Evolutionary conservation across 2,113 vertebrate genomes (phyloP).

Genomic region (Ahaetulla prasina): DNA sequence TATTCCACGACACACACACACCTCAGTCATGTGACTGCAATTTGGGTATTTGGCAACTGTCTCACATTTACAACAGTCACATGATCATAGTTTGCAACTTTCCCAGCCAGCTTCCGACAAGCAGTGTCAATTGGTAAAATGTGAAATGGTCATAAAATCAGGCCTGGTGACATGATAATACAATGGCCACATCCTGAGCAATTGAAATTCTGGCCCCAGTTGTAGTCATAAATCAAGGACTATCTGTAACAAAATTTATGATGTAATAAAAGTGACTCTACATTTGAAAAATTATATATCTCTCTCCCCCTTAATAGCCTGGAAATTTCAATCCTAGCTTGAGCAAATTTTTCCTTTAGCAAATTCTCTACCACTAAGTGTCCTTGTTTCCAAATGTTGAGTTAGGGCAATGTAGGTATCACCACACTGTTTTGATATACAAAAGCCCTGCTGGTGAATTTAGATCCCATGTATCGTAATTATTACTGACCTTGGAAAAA

Average conservation of each 20-base stretch:
- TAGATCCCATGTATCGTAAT: too few species aligned
- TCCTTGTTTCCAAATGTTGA: not conserved
- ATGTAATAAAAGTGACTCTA: not conserved
- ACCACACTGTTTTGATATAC: not conserved
- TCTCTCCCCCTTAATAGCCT: not conserved
- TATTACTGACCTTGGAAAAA: conserved; percentile 88
- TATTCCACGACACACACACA: accelerated
- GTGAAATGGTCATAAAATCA: not conserved
- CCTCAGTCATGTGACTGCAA: not conserved
- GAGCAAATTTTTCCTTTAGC: not conserved
- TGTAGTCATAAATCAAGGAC: not conserved
- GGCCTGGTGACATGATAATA: not conserved
- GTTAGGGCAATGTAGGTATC: not conserved
- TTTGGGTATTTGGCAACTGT: too few species aligned
- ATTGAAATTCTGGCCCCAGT: not conserved
- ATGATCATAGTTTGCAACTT: not conserved
- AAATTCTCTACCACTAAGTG: not conserved
- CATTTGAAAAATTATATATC: not conserved
- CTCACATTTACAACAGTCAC: not conserved
- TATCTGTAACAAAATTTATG: not conserved
- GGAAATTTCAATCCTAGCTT: not conserved
- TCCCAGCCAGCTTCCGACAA: not conserved
- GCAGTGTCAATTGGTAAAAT: not conserved
- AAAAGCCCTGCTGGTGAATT: not conserved
- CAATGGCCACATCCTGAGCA: not conserved